phyloP scores from a whole-genome alignment of 2,888 invertebrate species.

The Parnassius orleans region DNA sequence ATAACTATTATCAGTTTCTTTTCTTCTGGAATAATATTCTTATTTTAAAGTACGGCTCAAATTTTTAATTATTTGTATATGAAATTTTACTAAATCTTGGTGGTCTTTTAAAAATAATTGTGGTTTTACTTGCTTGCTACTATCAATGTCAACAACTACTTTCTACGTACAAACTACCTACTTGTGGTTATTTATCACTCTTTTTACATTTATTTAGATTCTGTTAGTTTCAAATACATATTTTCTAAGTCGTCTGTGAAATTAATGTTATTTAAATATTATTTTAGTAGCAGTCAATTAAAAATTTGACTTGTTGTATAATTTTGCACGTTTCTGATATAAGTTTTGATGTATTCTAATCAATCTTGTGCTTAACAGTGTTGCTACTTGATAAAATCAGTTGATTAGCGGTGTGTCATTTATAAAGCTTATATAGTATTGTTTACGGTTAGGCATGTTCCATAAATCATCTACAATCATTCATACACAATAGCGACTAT shows the following conservation, averaged over 20 bases:
- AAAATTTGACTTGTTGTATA: not conserved
- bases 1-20: too few species aligned
- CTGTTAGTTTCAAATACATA: not conserved
- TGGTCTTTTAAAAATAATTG: not conserved
- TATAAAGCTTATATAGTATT: not conserved
- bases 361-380: not conserved
- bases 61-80: not conserved
- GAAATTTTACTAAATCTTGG: conserved; percentile 1
- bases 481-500: conserved; percentile 6
- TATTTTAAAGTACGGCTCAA: too few species aligned
- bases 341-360: not conserved
- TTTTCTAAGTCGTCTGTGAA: not conserved
- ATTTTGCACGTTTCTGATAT: not conserved
- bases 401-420: not conserved
- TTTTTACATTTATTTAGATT: not conserved
- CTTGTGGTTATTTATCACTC: not conserved
- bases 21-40: too few species aligned
- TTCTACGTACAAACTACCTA: not conserved
- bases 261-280: not conserved
- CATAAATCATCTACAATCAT: conserved; percentile 2
- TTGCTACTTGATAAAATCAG: not conserved
- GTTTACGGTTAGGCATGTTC: not conserved
- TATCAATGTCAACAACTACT: not conserved
- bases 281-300: not conserved
- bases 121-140: not conserved